These are phyloP conservation scores for Chaetophractus vellerosus DNA, from an alignment of 2,797 vertebrate genomes.

Conservation along the genomic window DNA sequence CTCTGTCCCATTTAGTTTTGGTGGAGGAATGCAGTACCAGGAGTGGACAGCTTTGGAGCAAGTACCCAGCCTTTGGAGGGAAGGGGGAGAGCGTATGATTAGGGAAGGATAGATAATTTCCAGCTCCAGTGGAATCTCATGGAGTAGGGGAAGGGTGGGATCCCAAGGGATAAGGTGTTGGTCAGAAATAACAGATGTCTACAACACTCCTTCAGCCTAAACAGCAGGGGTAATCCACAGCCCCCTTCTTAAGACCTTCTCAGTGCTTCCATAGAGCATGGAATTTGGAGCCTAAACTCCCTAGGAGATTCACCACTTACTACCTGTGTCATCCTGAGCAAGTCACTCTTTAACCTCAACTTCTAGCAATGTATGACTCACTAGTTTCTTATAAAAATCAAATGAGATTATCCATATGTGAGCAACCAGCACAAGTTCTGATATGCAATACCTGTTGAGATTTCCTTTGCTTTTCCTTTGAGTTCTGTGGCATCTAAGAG, in stretches of 20 bases:
- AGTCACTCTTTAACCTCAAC: not conserved
- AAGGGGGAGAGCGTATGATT: not conserved
- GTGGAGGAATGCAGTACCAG: not conserved
- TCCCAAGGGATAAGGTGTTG: not conserved
- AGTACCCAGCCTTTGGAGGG: not conserved
- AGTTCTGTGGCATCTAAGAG: not conserved
- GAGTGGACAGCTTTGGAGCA: not conserved
- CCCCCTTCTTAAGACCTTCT: not conserved
- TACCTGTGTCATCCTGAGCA: not conserved
- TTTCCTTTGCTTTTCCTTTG: conserved; percentile 30
- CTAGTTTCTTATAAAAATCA: not conserved
- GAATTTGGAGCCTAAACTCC: not conserved
- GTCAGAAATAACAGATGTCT: conserved; percentile 24
- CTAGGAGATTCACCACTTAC: not conserved
- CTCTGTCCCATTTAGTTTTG: not conserved
- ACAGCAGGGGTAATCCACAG: not conserved
- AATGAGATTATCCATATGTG: not conserved
- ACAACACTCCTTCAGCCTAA: not conserved
- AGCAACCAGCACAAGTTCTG: not conserved
- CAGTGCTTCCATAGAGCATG: not conserved
- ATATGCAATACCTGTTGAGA: not conserved
- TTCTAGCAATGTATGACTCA: not conserved
- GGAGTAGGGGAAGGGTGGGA: not conserved
- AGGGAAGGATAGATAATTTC: not conserved
- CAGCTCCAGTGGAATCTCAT: not conserved